Evolutionary conservation across 2,113 vertebrate genomes (phyloP).

Genomic region (Psilopogon haemacephalus): DNA sequence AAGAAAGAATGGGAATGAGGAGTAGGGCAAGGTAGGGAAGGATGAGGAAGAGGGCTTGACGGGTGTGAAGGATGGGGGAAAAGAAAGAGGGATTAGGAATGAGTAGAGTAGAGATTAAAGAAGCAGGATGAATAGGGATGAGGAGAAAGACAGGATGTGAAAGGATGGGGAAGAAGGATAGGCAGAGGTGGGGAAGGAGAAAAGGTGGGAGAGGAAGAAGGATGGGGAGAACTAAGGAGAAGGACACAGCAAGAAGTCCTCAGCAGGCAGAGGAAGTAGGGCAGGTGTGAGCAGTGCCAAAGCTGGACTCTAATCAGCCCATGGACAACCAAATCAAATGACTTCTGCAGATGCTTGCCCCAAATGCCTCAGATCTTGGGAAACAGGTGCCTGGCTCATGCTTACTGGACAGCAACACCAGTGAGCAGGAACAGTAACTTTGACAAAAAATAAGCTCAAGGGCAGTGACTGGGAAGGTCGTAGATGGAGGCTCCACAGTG

Average conservation of each 20-base stretch:
- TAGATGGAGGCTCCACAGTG: fast-evolving
- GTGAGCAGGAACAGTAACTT: fast-evolving
- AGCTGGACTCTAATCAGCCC: not conserved
- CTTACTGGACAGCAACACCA: not conserved
- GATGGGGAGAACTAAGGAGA: not conserved
- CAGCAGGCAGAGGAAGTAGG: fast-evolving
- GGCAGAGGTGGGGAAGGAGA: not conserved
- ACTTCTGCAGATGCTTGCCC: not conserved
- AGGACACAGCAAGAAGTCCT: not conserved
- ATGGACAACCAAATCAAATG: fast-evolving
- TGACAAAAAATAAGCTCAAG: not conserved
- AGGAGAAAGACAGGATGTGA: no score
- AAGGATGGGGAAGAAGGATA: not conserved
- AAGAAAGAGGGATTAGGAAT: not conserved
- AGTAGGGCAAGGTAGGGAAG: not conserved
- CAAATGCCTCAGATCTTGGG: not conserved
- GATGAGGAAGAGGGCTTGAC: no score
- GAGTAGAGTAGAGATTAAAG: not conserved
- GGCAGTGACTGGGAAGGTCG: not conserved
- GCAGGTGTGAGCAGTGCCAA: not conserved
- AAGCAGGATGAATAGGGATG: not conserved
- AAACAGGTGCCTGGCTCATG: not conserved
- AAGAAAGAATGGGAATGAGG: not conserved
- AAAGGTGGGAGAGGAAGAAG: not conserved
- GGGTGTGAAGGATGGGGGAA: not conserved